A percentile compares a stretch with the other conserved stretches of the same genome.
Evolutionary conservation across 2,797 vertebrate species (phyloP).

Genomic region (Aphelocoma californica): DNA sequence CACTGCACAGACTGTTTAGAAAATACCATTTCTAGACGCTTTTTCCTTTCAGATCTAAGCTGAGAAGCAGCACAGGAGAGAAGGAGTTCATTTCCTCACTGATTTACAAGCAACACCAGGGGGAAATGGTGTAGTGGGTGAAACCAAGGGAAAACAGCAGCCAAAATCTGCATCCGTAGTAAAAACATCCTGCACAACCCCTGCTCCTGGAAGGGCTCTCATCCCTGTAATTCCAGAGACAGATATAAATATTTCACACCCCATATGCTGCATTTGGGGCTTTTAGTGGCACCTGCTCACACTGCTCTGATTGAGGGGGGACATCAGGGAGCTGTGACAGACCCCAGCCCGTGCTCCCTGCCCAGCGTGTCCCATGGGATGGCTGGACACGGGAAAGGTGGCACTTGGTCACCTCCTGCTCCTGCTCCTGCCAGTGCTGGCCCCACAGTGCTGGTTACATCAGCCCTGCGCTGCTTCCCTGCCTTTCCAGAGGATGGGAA

Average conservation of each 20-base stretch:
- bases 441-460: background rate
- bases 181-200: background rate
- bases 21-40: background rate
- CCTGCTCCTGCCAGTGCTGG: background rate
- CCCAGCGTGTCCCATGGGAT: rapidly evolving
- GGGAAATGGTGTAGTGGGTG: background rate
- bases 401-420: background rate
- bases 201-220: background rate
- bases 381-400: background rate
- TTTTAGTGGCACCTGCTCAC: background rate
- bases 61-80: background rate
- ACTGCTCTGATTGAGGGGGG: background rate
- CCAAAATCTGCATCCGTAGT: background rate
- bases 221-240: background rate
- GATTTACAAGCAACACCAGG: background rate
- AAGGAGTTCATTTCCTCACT: background rate
- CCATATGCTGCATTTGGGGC: background rate
- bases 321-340: background rate
- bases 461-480: background rate
- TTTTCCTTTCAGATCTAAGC: background rate
- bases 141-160: background rate
- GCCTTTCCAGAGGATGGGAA: background rate
- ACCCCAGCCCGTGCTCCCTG: background rate
- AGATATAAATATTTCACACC: background rate
- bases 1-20: background rate